Conservation (phyloP, 2,113 vertebrate genomes). For the Nibea albiflora region DNA sequence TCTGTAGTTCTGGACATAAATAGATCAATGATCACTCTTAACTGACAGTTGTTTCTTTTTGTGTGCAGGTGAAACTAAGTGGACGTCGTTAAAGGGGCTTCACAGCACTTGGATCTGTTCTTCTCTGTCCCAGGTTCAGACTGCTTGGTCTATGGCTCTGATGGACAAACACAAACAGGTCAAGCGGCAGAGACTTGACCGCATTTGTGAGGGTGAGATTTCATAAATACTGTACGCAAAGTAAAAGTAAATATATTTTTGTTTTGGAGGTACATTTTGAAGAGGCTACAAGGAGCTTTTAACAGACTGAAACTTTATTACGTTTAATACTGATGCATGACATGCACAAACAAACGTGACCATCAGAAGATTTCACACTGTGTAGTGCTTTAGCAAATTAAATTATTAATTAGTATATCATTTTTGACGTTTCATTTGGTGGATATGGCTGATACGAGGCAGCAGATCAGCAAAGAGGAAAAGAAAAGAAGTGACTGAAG, state of each 20-base stretch:
- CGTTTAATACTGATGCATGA: too few relatives aligned
- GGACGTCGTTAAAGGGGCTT: slow-evolving; percentile 46
- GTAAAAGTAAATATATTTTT: neutral
- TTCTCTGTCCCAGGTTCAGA: slow-evolving; percentile 77
- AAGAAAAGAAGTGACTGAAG: too few relatives aligned
- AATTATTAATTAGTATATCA: too few relatives aligned
- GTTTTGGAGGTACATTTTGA: neutral
- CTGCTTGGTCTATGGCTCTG: slow-evolving; percentile 84
- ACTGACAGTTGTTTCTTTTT: neutral
- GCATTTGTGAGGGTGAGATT: slow-evolving; percentile 88
- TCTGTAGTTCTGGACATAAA: neutral
- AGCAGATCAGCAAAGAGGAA: too few relatives aligned
- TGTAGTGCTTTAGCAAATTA: too few relatives aligned
- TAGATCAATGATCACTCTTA: neutral
- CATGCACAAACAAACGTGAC: too few relatives aligned
- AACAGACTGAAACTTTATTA: too few relatives aligned
- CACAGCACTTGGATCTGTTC: slow-evolving; percentile 62
- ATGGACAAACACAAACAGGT: slow-evolving; percentile 94
- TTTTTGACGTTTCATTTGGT: too few relatives aligned
- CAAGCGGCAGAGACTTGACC: slow-evolving; percentile 92
- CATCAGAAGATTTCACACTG: too few relatives aligned
- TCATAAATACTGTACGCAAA: neutral
- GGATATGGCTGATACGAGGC: too few relatives aligned
- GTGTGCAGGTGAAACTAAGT: slow-evolving; percentile 60
- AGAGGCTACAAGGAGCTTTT: neutral